Evolutionary conservation across 2,888 invertebrate genomes (phyloP), one percentile per base, ranked within the genome.

Genomic region (Chymomyza procnemis): DNA sequence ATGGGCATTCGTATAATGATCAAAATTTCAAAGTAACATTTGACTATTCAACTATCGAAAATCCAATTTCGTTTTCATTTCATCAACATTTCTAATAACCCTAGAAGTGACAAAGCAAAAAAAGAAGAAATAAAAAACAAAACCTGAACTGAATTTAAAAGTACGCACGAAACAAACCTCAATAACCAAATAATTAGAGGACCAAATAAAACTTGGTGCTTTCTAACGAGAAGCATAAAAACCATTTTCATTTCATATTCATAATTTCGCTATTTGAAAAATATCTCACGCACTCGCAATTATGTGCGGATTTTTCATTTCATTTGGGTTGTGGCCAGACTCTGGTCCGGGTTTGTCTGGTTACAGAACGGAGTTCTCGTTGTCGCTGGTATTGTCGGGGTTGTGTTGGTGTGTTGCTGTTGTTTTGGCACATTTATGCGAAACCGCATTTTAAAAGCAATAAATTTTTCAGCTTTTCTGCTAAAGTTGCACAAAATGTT

Each of bases 261-360:
- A 85, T 88, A 85, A 86, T 86, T 85, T 81, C 16, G 61, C 73
- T 83, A 88, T 85, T 88, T 83, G 76, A 83, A 76, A 85, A 87
- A 74, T 74, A 80, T 88, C 84, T 83, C 87, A 87, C 88, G 88
- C 88, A 79, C 85, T 77, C 78, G 76, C 81, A 87, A 88, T 83
- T 86, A 88, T 77, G 79, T 77, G 75, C 73, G 74, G 76, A 85
- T 79, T 78, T 83, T 76, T 76, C 73, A 80, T 76, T 78, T 77
- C 73, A 75, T 73, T 78, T 77, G 61, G 64, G 52, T 66, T 71
- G 68, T 63, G 66, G 75, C 68, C 65, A 62, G 47, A 64, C 47
- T 62, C 56, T 64, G 66, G 59, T 66, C 50, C 65, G 48, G 56
- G 55, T 65, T 66, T 61, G n/a, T n/a, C n/a, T 75, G 22, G 22